Evolutionary conservation across 2,888 invertebrate genomes (phyloP), one percentile per base, ranked within the genome.

Genomic region (Nipponacmea schrenckii): DNA sequence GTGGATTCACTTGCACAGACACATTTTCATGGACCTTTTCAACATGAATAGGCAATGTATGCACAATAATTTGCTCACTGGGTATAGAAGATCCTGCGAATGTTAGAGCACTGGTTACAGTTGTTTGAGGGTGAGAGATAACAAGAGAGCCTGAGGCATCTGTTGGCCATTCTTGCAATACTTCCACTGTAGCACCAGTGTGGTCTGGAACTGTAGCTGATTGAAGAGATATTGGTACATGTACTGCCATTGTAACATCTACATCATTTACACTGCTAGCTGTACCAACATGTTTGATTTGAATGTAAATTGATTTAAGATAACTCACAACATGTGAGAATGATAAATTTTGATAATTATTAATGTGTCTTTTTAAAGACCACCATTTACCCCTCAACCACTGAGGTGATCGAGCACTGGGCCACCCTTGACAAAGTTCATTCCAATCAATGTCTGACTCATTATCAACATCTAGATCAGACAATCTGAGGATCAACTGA

Each of bases 321-420:
- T 17, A 71, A 44, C 44, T 68, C 3, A 31, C 15, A 67, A 48
- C 17, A 88, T 88, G 87, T 82, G 77, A 74, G 76, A 89, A 89
- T 27, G 85, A 77, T 63, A 89, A 77, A 15, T 79, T 74, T 67
- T 88, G 86, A 75, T 87, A 86, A 74, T 88, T 85, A 31, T 85
- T 84, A 12, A 89, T 85, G 75, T 89, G 88, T 46, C 89, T 79
- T 79, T 90, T 90, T 64, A 90, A 75, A 20, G 86, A 87, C 90
- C 90, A 90, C 90, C 90, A 90, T 77, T 90, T 90, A 3, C 90
- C 89, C 74, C 90, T 74, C 39, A 90, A 79, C 90, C 90, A 90
- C 79, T 90, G 90, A 2, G 90, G 90, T 3, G 90, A 90, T 24
- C 90, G 81, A 3, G 87, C 90, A 84, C 90, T 89, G 31, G 86